Conservation (phyloP, 1,140 invertebrate genomes). For the Pachyrhynchus sulphureomaculatus region DNA sequence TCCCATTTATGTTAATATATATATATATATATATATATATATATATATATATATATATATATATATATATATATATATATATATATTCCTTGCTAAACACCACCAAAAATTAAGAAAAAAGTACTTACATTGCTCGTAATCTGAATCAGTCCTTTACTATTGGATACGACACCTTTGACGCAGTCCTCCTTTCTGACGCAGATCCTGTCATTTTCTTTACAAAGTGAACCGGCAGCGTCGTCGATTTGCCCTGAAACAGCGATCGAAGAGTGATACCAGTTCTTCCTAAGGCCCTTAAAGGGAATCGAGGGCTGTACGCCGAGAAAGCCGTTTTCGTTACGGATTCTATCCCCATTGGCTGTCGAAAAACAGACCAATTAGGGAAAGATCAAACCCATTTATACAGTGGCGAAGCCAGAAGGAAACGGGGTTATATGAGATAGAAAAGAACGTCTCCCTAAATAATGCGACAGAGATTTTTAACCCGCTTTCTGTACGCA, state of each 20-base stretch:
- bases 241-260: conserved; percentile 23
- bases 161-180: conserved; percentile 58
- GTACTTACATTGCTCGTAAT: conserved; percentile 51
- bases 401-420: not conserved
- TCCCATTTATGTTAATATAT: not conserved
- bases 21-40: too few relatives aligned
- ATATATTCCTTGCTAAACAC: too few relatives aligned
- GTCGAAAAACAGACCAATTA: conserved; percentile 23
- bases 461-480: too few relatives aligned
- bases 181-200: conserved; percentile 60
- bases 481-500: too few relatives aligned
- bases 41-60: too few relatives aligned
- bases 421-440: not conserved
- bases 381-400: not conserved
- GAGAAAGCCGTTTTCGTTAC: conserved; percentile 38
- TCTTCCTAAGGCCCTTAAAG: conserved; percentile 29
- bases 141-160: conserved; percentile 52
- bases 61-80: too few relatives aligned
- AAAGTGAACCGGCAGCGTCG: conserved; percentile 34
- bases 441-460: too few relatives aligned
- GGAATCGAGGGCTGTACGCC: conserved; percentile 41
- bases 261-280: conserved; percentile 4
- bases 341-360: conserved; percentile 37
- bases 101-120: too few relatives aligned
- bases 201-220: conserved; percentile 56